A percentile compares a stretch with the other conserved stretches of the same genome.
These are phyloP conservation scores for Microplitis manilae DNA, from an alignment of 2,888 invertebrate species.

Conservation along the genomic window DNA sequence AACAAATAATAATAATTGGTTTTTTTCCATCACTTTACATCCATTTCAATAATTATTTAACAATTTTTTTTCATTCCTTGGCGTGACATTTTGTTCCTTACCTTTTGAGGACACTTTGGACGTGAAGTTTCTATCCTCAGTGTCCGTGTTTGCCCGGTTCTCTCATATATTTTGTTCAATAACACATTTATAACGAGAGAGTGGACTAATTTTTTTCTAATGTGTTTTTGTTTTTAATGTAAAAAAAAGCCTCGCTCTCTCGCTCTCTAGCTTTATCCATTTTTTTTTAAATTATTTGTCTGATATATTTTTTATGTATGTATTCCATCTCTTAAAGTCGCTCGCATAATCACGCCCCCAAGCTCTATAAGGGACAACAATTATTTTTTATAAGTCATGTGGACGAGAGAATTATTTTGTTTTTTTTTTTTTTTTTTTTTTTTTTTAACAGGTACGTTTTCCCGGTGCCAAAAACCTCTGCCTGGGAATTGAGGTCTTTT, in stretches of 20 bases:
- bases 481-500: slow-evolving; percentile 37
- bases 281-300: slow-evolving; percentile 30
- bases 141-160: slow-evolving; percentile 60
- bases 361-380: slow-evolving; percentile 64
- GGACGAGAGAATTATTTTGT: slow-evolving; percentile 19
- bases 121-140: slow-evolving; percentile 63
- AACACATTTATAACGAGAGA: slow-evolving; percentile 24
- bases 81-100: slow-evolving; percentile 58
- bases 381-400: slow-evolving; percentile 48
- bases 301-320: slow-evolving; percentile 50
- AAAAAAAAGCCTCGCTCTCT: slow-evolving; percentile 45
- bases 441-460: slow-evolving; percentile 15
- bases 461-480: slow-evolving; percentile 20
- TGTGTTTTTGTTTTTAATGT: slow-evolving; percentile 42
- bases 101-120: slow-evolving; percentile 64
- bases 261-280: slow-evolving; percentile 51
- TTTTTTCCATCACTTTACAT: slow-evolving; percentile 41
- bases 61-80: slow-evolving; percentile 38
- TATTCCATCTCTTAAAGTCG: slow-evolving; percentile 44
- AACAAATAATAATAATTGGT: slow-evolving; percentile 13
- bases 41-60: slow-evolving; percentile 46
- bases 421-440: slow-evolving; percentile 21
- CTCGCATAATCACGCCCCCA: slow-evolving; percentile 53
- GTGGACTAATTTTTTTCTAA: slow-evolving; percentile 43
- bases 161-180: slow-evolving; percentile 45